Percentiles rank a stretch among this genome's conserved stretches.
Conservation (phyloP, 2,113 vertebrate genomes). For the Hystrix brachyura region DNA sequence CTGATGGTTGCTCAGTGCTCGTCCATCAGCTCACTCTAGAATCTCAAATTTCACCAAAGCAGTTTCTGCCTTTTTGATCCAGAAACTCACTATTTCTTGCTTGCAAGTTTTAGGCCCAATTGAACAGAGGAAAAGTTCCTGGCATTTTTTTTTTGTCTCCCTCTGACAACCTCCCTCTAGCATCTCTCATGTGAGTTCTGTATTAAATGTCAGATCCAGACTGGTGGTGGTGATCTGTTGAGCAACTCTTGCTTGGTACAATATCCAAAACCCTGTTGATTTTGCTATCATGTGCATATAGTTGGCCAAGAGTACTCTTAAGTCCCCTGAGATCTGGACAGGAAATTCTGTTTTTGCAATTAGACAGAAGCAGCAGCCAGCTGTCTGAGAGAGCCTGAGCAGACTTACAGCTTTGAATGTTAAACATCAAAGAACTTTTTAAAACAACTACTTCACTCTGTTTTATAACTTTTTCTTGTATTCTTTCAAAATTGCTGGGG, state of each 20-base stretch:
- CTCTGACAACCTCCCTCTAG: not conserved
- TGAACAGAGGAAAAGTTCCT: not conserved
- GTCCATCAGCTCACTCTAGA: not conserved
- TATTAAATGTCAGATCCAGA: not conserved
- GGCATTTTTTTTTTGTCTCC: not conserved
- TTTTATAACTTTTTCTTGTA: not conserved
- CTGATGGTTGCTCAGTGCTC: not conserved
- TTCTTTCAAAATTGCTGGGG: not conserved
- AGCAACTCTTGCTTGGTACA: not conserved
- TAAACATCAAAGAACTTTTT: not conserved
- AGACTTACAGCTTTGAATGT: slow-evolving; percentile 12
- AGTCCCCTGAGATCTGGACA: not conserved
- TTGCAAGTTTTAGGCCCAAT: not conserved
- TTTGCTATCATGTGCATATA: not conserved
- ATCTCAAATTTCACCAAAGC: not conserved
- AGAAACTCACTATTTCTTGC: not conserved
- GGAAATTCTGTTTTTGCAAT: not conserved
- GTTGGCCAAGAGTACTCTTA: not conserved
- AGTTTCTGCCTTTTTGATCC: not conserved
- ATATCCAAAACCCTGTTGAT: not conserved
- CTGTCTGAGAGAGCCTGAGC: not conserved
- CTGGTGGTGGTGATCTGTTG: not conserved
- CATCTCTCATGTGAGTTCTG: not conserved
- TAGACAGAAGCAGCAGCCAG: not conserved
- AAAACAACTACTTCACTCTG: not conserved